Evolutionary conservation across 2,888 invertebrate genomes (phyloP).

Genomic region (Lasioglossum figueresi): DNA sequence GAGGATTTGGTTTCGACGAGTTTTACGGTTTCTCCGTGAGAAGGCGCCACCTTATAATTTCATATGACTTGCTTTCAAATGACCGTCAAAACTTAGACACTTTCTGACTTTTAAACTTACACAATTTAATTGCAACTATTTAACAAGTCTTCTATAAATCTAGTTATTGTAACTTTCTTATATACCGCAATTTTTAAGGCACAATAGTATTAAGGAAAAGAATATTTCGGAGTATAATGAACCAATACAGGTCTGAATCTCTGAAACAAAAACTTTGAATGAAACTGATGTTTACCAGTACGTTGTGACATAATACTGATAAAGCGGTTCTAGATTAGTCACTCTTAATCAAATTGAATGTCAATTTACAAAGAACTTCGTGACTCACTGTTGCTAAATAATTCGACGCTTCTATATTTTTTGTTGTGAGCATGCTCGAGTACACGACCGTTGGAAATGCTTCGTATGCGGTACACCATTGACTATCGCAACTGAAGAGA

Average conservation of each 20-base stretch:
- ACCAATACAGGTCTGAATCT: too few relatives aligned
- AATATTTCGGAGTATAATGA: too few relatives aligned
- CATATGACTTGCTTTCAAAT: background rate
- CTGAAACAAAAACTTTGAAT: too few relatives aligned
- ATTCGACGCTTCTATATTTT: background rate
- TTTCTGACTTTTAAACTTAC: background rate
- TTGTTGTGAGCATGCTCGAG: background rate
- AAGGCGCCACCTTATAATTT: background rate
- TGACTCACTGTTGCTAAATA: background rate
- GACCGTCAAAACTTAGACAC: background rate
- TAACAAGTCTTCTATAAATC: background rate
- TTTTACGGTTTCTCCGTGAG: background rate
- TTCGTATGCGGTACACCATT: background rate
- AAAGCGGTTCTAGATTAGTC: background rate
- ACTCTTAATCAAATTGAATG: background rate
- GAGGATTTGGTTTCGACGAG: background rate
- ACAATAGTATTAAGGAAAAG: too few relatives aligned
- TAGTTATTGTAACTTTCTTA: too few relatives aligned
- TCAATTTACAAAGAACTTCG: background rate
- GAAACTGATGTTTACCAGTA: background rate
- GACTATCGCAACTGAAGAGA: background rate
- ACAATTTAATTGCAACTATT: background rate
- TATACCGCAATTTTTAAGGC: too few relatives aligned
- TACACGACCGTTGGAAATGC: background rate
- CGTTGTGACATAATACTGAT: background rate